Evolutionary conservation across 2,888 invertebrate genomes (phyloP), one percentile per base, ranked within the genome.

Genomic region (Melipona beecheii): DNA sequence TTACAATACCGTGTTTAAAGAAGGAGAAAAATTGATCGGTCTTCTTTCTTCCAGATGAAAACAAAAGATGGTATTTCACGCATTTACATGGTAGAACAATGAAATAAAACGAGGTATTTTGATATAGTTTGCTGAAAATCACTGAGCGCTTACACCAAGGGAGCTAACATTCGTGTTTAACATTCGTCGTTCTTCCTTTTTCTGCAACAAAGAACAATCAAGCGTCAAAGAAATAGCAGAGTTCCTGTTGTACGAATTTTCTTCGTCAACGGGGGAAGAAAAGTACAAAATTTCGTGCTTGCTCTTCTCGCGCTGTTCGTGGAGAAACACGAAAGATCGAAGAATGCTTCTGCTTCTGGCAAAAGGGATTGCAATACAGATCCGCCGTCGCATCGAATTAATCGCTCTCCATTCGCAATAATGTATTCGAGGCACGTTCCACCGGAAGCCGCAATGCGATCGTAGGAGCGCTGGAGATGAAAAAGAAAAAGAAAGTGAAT

Each of bases 351-450:
- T n/a, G 31, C 15, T 31, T 54, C 15, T 52, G 13, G 11, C 21
- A 69, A 52, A 52, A 69, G 21, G 21, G 31, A 64, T 43, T 15
- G 36, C 27, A 64, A 11, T 11, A 36, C 11, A 36, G 27, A 31
- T 54, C 73, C 31, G 31, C 4, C 49, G 50, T 50, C 62, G 50
- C 49, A 60, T 62, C 31, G 62, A 62, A 62, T 62, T 62, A 62
- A 73, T 73, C 31, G 43, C 49, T 27, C 49, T 49, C 24, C 31
- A 17, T 52, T 69, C 31, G 31, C 52, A 31, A 43, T 31, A 27
- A 27, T 24, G 31, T 27, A 72, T 72, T 72, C 72, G 43, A 49
- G 24, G 72, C 72, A 72, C 72, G 72, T 72, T 31, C 60, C n/a
- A 72, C 58, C 43, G 72, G 72, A 72, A 72, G 60, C 43, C 58